Evolutionary conservation across 2,797 vertebrate genomes (phyloP).

Genomic region (Melanotaenia nigrans): DNA sequence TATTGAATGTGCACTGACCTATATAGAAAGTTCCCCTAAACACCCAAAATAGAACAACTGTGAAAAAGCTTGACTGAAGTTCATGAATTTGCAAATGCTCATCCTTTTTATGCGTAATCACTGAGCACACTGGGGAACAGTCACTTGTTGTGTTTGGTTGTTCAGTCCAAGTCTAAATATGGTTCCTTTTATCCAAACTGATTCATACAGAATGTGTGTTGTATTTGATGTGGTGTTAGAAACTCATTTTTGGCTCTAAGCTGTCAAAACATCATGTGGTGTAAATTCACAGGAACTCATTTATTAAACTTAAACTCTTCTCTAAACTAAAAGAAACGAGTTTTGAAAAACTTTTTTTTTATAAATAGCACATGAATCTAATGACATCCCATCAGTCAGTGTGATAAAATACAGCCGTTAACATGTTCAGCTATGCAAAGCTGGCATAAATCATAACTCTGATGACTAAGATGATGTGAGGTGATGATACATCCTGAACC

Average conservation of each 20-base stretch:
- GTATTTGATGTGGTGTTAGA: background rate
- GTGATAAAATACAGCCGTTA: too few relatives aligned
- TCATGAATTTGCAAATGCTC: constrained; percentile 28
- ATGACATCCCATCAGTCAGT: too few relatives aligned
- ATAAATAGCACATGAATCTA: too few relatives aligned
- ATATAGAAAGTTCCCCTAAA: background rate
- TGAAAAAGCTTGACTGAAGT: background rate
- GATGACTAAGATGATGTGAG: background rate
- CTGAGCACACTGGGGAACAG: constrained; percentile 20
- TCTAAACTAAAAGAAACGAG: too few relatives aligned
- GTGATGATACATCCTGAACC: background rate
- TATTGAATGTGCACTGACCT: background rate
- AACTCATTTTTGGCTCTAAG: background rate
- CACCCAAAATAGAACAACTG: background rate
- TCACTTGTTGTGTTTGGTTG: constrained; percentile 13
- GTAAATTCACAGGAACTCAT: background rate
- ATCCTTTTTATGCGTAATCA: constrained; percentile 9
- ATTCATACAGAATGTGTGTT: constrained; percentile 13
- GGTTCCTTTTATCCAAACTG: constrained; percentile 27
- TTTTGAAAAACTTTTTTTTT: too few relatives aligned
- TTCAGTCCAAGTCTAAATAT: constrained; percentile 45
- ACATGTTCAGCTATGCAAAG: too few relatives aligned
- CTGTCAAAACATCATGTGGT: background rate
- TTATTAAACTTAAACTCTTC: background rate
- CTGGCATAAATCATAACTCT: background rate